Conservation (phyloP, 2,888 invertebrate species). For the Tinea semifulvella region DNA sequence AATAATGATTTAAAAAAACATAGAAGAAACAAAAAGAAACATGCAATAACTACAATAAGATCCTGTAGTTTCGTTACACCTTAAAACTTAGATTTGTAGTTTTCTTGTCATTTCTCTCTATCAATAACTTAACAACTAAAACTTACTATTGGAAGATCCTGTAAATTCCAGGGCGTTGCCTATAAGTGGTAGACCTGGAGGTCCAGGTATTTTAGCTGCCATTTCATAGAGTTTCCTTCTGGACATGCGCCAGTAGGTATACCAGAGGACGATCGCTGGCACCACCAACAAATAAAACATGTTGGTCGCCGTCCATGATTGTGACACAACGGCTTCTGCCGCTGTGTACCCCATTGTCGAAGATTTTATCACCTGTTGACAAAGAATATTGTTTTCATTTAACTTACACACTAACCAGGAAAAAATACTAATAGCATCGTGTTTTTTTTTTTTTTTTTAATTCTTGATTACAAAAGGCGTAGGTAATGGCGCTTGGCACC, state of each 20-base stretch:
- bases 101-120: too few relatives aligned
- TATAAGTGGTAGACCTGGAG: constrained; percentile 74
- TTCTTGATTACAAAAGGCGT: too few relatives aligned
- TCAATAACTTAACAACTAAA: too few relatives aligned
- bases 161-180: constrained; percentile 80
- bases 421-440: too few relatives aligned
- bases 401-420: too few relatives aligned
- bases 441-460: too few relatives aligned
- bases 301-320: constrained; percentile 69
- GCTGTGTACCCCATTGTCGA: constrained; percentile 52
- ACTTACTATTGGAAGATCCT: constrained; percentile 76
- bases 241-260: constrained; percentile 79
- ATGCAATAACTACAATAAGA: too few relatives aligned
- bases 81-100: too few relatives aligned
- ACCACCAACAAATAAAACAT: constrained; percentile 78
- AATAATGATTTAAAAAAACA: too few relatives aligned
- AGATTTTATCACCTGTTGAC: background rate
- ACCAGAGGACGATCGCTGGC: constrained; percentile 75
- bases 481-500: too few relatives aligned
- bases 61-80: too few relatives aligned
- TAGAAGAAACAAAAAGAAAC: too few relatives aligned
- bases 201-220: constrained; percentile 77
- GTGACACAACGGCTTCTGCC: constrained; percentile 43
- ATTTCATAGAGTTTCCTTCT: constrained; percentile 76
- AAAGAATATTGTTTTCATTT: background rate